Evolutionary conservation across 2,113 vertebrate species (phyloP).

Genomic region (Cheirogaleus medius): DNA sequence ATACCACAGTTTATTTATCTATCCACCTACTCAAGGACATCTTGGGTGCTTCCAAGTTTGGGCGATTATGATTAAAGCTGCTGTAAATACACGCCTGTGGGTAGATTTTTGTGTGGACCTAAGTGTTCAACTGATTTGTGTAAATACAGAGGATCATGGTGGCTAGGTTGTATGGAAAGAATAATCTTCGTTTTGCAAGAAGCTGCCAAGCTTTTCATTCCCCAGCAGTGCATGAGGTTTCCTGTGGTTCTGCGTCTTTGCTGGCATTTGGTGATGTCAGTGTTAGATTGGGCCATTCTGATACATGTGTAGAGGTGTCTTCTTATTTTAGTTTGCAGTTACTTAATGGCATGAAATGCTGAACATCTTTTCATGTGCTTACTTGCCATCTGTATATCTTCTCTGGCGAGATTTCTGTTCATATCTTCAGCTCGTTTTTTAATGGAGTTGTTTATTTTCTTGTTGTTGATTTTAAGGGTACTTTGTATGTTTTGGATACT

Average conservation of each 20-base stretch:
- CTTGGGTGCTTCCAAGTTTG: neutral
- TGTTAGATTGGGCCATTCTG: fast-evolving
- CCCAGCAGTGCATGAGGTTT: fast-evolving
- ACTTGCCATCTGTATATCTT: fast-evolving
- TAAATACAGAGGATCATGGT: no score
- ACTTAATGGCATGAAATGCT: fast-evolving
- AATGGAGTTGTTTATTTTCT: no score
- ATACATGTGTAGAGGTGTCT: fast-evolving
- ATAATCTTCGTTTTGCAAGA: neutral
- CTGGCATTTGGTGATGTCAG: neutral
- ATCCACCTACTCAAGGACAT: neutral
- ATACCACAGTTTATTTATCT: neutral
- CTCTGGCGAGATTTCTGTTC: neutral
- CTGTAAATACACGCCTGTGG: neutral
- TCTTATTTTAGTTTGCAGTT: fast-evolving
- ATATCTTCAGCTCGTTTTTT: neutral
- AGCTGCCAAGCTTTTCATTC: neutral
- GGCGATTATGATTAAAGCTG: neutral
- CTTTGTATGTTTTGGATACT: neutral
- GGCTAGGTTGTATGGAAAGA: neutral
- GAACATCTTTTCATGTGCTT: fast-evolving
- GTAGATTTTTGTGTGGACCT: neutral
- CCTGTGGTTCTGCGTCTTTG: fast-evolving
- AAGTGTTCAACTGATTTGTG: neutral
- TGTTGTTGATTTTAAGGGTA: neutral